Evolutionary conservation across 2,888 invertebrate species (phyloP).

Genomic region (Dascillus cervinus): DNA sequence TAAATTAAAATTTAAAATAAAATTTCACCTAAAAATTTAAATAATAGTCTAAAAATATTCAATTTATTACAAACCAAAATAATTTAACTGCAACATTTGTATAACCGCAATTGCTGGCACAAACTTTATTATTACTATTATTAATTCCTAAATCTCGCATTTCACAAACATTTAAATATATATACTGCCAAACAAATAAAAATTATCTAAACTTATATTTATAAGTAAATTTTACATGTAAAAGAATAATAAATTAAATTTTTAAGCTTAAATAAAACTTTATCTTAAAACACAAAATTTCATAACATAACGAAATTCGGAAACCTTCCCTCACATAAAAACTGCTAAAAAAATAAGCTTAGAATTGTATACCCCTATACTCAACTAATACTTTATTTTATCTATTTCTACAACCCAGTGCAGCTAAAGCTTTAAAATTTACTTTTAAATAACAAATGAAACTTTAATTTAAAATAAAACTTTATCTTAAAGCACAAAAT

Average conservation of each 20-base stretch:
- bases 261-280: slow-evolving; percentile 46
- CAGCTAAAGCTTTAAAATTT: too few species aligned
- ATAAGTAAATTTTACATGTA: slow-evolving; percentile 51
- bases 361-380: too few species aligned
- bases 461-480: too few species aligned
- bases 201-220: slow-evolving; percentile 43
- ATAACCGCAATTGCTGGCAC: slow-evolving; percentile 67
- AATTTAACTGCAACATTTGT: slow-evolving; percentile 53
- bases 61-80: slow-evolving; percentile 43
- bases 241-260: slow-evolving; percentile 48
- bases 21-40: slow-evolving; percentile 53
- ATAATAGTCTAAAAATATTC: slow-evolving; percentile 34
- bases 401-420: too few species aligned
- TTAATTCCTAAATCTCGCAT: slow-evolving; percentile 55
- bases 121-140: slow-evolving; percentile 53
- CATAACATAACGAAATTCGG: too few species aligned
- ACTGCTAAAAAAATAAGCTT: too few species aligned
- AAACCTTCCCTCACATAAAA: too few species aligned
- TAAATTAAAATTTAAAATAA: slow-evolving; percentile 36
- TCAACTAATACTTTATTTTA: too few species aligned
- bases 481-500: too few species aligned
- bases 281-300: slow-evolving; percentile 17
- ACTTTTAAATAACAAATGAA: too few species aligned
- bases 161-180: slow-evolving; percentile 52
- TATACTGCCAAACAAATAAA: slow-evolving; percentile 40